Evolutionary conservation across 1,140 invertebrate species (phyloP), one percentile per base, ranked within the genome.

Genomic region (Sycobia sp.): DNA sequence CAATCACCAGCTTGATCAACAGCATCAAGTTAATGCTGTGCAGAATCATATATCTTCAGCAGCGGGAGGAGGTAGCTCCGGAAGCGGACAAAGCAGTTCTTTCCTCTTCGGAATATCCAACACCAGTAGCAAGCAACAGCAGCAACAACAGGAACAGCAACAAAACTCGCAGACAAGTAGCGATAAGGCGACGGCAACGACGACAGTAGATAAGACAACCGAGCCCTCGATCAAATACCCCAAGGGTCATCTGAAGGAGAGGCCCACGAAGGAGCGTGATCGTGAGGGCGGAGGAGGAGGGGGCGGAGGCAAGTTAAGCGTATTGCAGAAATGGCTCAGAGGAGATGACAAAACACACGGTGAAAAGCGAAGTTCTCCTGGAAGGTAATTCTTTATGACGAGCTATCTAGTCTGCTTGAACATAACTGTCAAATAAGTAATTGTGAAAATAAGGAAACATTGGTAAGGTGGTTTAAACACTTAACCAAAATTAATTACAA

Each of bases 311-410:
- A 89, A 88, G 74, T 84, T 89, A 63, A 87, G 85, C 63, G 87
- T 86, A 14, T 69, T 90, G 11, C 88, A 89, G 56, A 90, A 90
- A 65, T 91, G 89, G 89, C 81, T 91, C 43, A 86, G 88, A 67
- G 84, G 86, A 14, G 88, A 89, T 34, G 79, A 83, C 22, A 82
- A 83, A 62, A 71, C 75, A 43, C 71, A 76, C 11, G 71, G 73
- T 3, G 82, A 83, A 36, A 78, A 76, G 29, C 82, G 73, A 69
- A 76, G 74, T 61, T 80, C 78, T 10, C 72, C 79, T 18, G 77
- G 77, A 64, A 81, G 80, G 84, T 85, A 72, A 18, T 18, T 11
- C 29, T 4, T 32, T 32, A 11, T 32, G 29, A 32, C 11, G 29
- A 4, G 11, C 29, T 32, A 4, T 32, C 29, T 32, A 32, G 11